Evolutionary conservation across 2,888 invertebrate genomes (phyloP).

Genomic region (Trachelus stipa): DNA sequence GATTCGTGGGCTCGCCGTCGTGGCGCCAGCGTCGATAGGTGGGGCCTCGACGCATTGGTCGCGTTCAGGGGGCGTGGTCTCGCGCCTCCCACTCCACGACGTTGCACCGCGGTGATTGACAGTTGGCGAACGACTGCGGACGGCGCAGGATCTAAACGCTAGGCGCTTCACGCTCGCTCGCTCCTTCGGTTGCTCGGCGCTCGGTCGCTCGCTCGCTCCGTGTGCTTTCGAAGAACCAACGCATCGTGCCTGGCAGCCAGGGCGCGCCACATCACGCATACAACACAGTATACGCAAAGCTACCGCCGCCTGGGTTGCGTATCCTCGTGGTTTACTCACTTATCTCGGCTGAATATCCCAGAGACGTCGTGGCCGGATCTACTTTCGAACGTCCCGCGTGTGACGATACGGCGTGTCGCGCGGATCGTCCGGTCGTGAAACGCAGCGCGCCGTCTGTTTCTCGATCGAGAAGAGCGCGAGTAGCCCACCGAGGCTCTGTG

Average conservation of each 20-base stretch:
- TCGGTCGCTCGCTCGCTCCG: conserved; percentile 19
- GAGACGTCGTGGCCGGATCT: not conserved
- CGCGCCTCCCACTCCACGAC: conserved; percentile 72
- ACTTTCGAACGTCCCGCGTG: not conserved
- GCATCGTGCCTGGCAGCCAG: conserved; percentile 12
- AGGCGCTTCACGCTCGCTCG: conserved; percentile 60
- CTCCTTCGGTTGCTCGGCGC: conserved; percentile 42
- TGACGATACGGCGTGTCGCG: not conserved
- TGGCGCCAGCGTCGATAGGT: conserved; percentile 53
- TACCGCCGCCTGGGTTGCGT: not conserved
- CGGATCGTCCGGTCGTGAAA: not conserved
- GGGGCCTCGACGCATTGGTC: conserved; percentile 55
- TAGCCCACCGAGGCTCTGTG: not conserved
- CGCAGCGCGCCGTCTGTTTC: not conserved
- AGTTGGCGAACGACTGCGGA: conserved; percentile 77
- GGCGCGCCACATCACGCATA: conserved; percentile 6
- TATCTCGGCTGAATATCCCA: not conserved
- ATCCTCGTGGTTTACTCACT: not conserved
- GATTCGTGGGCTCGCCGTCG: conserved; percentile 38
- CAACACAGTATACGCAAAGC: conserved; percentile 5
- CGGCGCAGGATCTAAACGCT: conserved; percentile 72
- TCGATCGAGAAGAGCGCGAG: not conserved
- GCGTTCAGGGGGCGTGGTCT: conserved; percentile 52
- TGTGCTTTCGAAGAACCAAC: conserved; percentile 14
- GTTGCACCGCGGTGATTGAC: conserved; percentile 72